These are phyloP conservation scores for Acestrorhynchus altus DNA, from an alignment of 2,797 vertebrate genomes.

Conservation along the genomic window DNA sequence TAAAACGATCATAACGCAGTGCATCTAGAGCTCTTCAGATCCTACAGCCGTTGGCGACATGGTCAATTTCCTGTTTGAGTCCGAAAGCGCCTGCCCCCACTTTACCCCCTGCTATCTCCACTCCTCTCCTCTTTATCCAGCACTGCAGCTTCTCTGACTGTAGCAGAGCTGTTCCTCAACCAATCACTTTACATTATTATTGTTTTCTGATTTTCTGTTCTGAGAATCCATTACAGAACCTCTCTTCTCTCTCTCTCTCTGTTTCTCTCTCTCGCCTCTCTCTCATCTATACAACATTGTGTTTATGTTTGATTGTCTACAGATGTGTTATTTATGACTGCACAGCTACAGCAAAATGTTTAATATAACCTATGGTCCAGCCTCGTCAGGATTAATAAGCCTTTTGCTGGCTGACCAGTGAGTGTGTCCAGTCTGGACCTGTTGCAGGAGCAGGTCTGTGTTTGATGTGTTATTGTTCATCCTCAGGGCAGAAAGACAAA, in stretches of 20 bases:
- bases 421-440: conserved; percentile 39
- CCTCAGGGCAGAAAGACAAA: conserved; percentile 11
- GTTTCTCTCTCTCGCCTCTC: too few relatives aligned
- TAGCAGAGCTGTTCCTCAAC: conserved; percentile 17
- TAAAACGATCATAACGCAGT: not conserved
- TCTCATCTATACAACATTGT: too few relatives aligned
- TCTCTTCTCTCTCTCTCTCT: too few relatives aligned
- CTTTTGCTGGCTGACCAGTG: conserved; percentile 58
- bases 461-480: conserved; percentile 37
- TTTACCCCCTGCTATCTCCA: not conserved
- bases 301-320: too few relatives aligned
- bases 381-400: not conserved
- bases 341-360: too few relatives aligned
- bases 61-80: conserved; percentile 57
- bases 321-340: too few relatives aligned
- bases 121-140: conserved; percentile 5
- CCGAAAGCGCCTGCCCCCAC: conserved; percentile 31
- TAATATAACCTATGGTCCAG: too few relatives aligned
- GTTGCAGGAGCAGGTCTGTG: conserved; percentile 18
- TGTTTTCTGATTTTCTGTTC: too few relatives aligned
- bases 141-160: not conserved
- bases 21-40: not conserved
- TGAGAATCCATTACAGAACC: too few relatives aligned
- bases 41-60: conserved; percentile 9
- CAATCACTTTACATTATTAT: not conserved